Evolutionary conservation across 2,113 vertebrate genomes (phyloP).

Genomic region (Enhydra lutris): DNA sequence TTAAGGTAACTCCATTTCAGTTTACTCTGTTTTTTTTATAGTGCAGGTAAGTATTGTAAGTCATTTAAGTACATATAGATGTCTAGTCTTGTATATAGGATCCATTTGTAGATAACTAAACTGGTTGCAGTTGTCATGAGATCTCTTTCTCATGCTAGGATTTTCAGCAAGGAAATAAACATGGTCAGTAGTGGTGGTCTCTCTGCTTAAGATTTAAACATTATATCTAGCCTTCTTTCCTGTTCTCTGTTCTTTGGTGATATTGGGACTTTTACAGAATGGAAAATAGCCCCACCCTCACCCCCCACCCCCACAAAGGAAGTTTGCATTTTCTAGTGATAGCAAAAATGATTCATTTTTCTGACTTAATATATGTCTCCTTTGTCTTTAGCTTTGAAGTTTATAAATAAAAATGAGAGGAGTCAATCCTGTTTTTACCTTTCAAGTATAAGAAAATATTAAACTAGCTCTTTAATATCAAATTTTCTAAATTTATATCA

Average conservation of each 20-base stretch:
- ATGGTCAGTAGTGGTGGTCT: neutral
- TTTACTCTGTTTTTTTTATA: neutral
- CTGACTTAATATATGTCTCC: neutral
- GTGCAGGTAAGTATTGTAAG: constrained; percentile 43
- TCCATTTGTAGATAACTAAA: neutral
- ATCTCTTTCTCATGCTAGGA: neutral
- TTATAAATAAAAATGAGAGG: constrained; percentile 4
- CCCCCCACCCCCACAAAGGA: neutral
- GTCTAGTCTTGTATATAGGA: neutral
- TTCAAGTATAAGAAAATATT: constrained; percentile 10
- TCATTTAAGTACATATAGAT: neutral
- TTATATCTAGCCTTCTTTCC: neutral
- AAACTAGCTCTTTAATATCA: neutral
- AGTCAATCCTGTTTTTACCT: neutral
- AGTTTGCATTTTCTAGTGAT: neutral
- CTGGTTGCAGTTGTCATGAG: neutral
- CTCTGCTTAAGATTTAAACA: neutral
- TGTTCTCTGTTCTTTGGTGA: neutral
- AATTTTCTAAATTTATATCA: neutral
- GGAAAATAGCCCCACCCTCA: neutral
- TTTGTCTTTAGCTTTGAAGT: constrained; percentile 1
- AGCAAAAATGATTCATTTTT: constrained; percentile 23
- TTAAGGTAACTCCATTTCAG: neutral
- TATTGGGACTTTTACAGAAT: neutral
- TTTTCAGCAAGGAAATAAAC: neutral